Evolutionary conservation across 1,140 invertebrate genomes (phyloP).

Genomic region (Notospermus geniculatus): DNA sequence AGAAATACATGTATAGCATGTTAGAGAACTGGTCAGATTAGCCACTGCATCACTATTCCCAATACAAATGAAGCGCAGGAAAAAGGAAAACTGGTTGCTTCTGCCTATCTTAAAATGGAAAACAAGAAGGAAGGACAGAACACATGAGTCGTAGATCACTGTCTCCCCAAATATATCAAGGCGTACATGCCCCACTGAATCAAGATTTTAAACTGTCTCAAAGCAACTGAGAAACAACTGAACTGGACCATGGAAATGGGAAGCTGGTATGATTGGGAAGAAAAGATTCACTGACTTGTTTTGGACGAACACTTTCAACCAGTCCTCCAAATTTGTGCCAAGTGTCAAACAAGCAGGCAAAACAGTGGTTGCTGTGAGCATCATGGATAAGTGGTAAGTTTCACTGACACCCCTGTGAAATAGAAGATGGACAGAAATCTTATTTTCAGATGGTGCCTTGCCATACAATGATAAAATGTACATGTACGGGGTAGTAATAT

Average conservation of each 20-base stretch:
- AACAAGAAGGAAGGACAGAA: too few relatives aligned
- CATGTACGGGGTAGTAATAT: neutral
- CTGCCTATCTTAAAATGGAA: too few relatives aligned
- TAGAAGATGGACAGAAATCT: too few relatives aligned
- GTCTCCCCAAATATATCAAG: neutral
- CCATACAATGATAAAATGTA: slow-evolving; percentile 1
- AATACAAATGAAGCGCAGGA: too few relatives aligned
- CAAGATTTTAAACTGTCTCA: too few relatives aligned
- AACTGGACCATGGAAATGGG: too few relatives aligned
- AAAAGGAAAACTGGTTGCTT: too few relatives aligned
- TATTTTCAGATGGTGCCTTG: too few relatives aligned
- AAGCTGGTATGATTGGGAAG: too few relatives aligned
- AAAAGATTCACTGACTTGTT: slow-evolving; percentile 30
- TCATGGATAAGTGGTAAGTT: slow-evolving; percentile 69
- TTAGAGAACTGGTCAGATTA: too few relatives aligned
- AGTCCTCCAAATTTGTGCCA: slow-evolving; percentile 27
- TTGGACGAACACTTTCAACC: slow-evolving; percentile 31
- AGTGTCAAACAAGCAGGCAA: slow-evolving; percentile 57
- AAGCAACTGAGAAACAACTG: too few relatives aligned
- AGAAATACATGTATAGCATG: slow-evolving; percentile 14
- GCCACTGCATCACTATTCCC: neutral
- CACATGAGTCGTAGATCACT: too few relatives aligned
- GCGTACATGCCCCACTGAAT: neutral
- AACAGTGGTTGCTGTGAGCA: slow-evolving; percentile 67
- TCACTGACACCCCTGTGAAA: slow-evolving; percentile 52